These are phyloP conservation scores for Cosmopolites sordidus DNA, from an alignment of 2,888 invertebrate species.

Conservation along the genomic window DNA sequence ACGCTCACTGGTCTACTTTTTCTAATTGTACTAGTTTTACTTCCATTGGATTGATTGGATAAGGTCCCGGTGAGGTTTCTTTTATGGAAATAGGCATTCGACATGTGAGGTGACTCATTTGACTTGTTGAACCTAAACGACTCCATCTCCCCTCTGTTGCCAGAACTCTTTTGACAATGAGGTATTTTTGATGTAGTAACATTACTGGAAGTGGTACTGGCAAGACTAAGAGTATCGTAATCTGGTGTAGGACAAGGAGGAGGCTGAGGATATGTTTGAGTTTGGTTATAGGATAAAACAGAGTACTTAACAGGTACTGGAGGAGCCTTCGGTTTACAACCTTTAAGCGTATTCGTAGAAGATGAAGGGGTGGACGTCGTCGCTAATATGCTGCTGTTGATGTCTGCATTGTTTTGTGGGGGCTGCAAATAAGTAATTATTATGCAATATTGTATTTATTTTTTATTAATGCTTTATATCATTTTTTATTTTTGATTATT, in stretches of 20 bases:
- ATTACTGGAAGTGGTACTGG: slow-evolving; percentile 37
- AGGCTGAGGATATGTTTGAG: slow-evolving; percentile 37
- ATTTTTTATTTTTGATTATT: no score
- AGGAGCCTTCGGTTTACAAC: slow-evolving; percentile 39
- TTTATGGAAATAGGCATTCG: slow-evolving; percentile 62
- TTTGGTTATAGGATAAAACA: slow-evolving; percentile 36
- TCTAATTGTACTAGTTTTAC: slow-evolving; percentile 21
- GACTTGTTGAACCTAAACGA: slow-evolving; percentile 65
- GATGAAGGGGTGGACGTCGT: slow-evolving; percentile 14
- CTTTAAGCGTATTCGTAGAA: slow-evolving; percentile 32
- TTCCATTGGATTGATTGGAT: slow-evolving; percentile 5
- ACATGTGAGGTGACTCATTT: slow-evolving; percentile 61
- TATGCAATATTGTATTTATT: no score
- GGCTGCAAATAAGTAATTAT: slow-evolving; percentile 29
- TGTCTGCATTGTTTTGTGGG: slow-evolving; percentile 22
- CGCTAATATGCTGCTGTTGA: slow-evolving; percentile 10
- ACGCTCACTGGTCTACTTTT: slow-evolving; percentile 61
- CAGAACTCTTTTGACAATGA: slow-evolving; percentile 28
- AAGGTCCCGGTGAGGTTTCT: slow-evolving; percentile 11
- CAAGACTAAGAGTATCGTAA: slow-evolving; percentile 51
- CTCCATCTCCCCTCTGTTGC: slow-evolving; percentile 67
- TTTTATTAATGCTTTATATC: no score
- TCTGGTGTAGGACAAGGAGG: slow-evolving; percentile 54
- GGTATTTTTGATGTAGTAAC: slow-evolving; percentile 23
- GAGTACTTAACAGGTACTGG: slow-evolving; percentile 46